Base-by-base conservation (phyloP, 2,888 invertebrate genomes). In the Sarcophaga variegata region DNA sequence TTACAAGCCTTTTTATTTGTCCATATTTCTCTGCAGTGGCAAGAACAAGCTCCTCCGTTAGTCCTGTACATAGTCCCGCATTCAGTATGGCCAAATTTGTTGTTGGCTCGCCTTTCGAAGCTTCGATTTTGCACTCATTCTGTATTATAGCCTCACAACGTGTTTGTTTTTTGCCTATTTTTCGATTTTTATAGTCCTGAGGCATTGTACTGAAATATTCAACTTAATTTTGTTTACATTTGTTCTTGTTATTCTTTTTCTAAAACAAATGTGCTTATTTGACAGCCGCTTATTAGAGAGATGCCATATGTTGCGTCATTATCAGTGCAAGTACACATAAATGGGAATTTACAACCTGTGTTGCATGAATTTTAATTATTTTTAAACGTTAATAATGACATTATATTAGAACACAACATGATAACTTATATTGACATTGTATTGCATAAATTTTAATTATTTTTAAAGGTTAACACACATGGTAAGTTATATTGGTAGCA, bases 51-150 rank as follows among this genome's bases (percentile, higher is more conserved):
- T 96, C 95, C 91, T 96, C 95, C 6, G 95, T 94, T 27, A 97
- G 94, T 6, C 97, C 97, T 89, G 97, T 97, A 3, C 96, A 96
- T 85, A 98, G 95, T 1, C 98, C 98, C 45, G 96, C 97, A 94
- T 98, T 98, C 90, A 97, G 97, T n/a, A 98, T 97, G 2, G 89
- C 92, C 49, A 94, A 77, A 80, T 87, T 88, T 86, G 90, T 90
- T 5, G 94, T 94, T 17, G 94, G 93, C 0, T 62, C 82, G 11
- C 91, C 90, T 37, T 60, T 79, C 22, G 92, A 92, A 63, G 92
- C 91, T 3, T 88, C 54, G 66, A 94, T 92, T 10, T 92, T 91
- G 22, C 92, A 93, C 90, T 95, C 94, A 64, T 92, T 92, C 81
- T 92, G 91, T 20, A 95, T 91, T 11, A 94, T 92, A 60, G 94